A percentile compares a stretch with the other conserved stretches of the same genome.
Evolutionary conservation across 2,797 vertebrate species (phyloP).

Genomic region (Novumbra hubbsi): DNA sequence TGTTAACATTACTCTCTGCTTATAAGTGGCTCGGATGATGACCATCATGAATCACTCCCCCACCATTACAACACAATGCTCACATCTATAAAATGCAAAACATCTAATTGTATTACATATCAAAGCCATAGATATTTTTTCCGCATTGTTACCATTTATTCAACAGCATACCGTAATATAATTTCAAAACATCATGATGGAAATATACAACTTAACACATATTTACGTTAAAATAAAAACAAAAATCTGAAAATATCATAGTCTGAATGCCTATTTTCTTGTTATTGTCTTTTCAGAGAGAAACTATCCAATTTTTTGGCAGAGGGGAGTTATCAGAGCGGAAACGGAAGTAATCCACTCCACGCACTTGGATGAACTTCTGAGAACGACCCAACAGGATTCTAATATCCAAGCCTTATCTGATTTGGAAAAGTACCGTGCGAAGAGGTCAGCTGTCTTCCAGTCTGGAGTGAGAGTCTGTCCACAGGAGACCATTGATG

Average conservation of each 20-base stretch:
- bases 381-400: slow-evolving; percentile 63
- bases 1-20: slow-evolving; percentile 1
- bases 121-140: neutral
- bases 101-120: neutral
- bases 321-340: slow-evolving; percentile 55
- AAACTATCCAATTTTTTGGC: slow-evolving; percentile 52
- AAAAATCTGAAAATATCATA: neutral
- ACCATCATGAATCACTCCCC: neutral
- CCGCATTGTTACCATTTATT: neutral
- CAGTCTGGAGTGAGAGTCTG: slow-evolving; percentile 85
- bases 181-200: neutral
- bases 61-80: neutral
- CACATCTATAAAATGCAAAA: neutral
- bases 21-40: slow-evolving; percentile 5
- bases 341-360: slow-evolving; percentile 44
- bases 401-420: slow-evolving; percentile 65
- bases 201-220: neutral
- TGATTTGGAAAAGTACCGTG: slow-evolving; percentile 69
- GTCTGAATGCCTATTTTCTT: neutral
- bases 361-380: slow-evolving; percentile 56
- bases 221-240: neutral
- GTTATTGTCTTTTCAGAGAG: slow-evolving; percentile 48
- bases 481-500: slow-evolving; percentile 81
- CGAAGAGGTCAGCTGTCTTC: slow-evolving; percentile 82
- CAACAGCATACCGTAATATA: neutral